Evolutionary conservation across 2,888 invertebrate species (phyloP), one percentile per base, ranked within the genome.

Genomic region (Eristalis pertinax): DNA sequence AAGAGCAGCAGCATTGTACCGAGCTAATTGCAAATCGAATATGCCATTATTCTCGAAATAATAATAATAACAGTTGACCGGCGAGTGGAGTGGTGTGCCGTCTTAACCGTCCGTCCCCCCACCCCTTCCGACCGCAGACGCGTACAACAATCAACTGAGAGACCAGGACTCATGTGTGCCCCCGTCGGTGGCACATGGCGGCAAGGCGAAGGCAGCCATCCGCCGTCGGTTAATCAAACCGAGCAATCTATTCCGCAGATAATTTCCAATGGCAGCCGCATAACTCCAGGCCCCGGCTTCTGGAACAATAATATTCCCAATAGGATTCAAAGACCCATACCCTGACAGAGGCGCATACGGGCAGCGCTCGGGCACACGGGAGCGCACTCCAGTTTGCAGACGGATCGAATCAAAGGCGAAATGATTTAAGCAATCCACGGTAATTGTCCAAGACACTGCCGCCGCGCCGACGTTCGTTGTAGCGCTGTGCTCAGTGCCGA

Each of bases 21-120:
- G 83, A 69, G 69, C 87, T 87, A 87, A 87, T 87, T 87, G 87
- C 87, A 84, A 87, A 76, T 87, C 87, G 87, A 87, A 87, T 80
- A 87, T 84, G 84, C 79, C 87, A 84, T 84, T 87, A 87, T 87
- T 84, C 76, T 79, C 84, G 78, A 84, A 87, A 87, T 87, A 83
- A 86, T 86, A 87, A 87, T 79, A 87, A 87, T 72, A 85, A 82
- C 73, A 84, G 79, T 87, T 87, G 87, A 87, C 87, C 83, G 78
- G 82, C 82, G 50, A 60, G 60, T 26, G 60, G 60, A 60, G 60
- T 43, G 43, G n/a, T 4, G 43, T n/a, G 43, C 15, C n/a, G 4
- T n/a, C 50, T 4, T 1, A n/a, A 3, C 0, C 7, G 0, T 4
- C 43, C n/a, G n/a, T n/a, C 50, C n/a, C 8, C 43, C 43, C 13